Evolutionary conservation across 2,888 invertebrate genomes (phyloP), one percentile per base, ranked within the genome.

Genomic region (Lypha dubia): DNA sequence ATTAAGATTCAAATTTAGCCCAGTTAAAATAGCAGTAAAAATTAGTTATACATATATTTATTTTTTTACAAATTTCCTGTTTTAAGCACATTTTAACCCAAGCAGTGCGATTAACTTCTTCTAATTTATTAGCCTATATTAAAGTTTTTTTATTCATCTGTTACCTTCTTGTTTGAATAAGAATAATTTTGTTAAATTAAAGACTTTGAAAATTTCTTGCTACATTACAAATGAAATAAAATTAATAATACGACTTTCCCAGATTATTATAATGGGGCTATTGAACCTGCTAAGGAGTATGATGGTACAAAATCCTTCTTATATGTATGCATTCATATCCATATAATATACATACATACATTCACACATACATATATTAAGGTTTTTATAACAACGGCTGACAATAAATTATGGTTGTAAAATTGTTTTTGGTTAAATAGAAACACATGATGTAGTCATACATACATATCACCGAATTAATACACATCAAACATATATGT

Each of bases 361-460:
- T n/a, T n/a, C n/a, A n/a, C n/a, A n/a, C n/a, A n/a, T n/a, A n/a
- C 28, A 24, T 20, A 41, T 9, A n/a, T 51, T 22, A 38, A 38
- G 38, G 13, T 17, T n/a, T n/a, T n/a, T 49, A 3, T 28, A 28
- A 28, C 9, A 56, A 20, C 24, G 49, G 71, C 67, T 77, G 77
- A 44, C 67, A 67, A 67, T 73, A 67, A 77, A 77, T 83, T 60
- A 83, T 67, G 58, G 22, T 53, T 62, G 4, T 20, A 71, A 51
- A 71, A 73, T 60, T 67, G 63, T 73, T 49, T 73, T 53, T 58
- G 63, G 28, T 58, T 49, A 41, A 77, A 73, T 22, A 44, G 9
- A 41, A 60, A 73, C 77, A 77, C 44, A 15, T 62, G 77, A 24
- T 75, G 35, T 46, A 22, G 56, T 63, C 68, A 60, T 74, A 60